These are phyloP conservation scores for pig (Sus scrofa) DNA, from an alignment of 2,113 vertebrate genomes.

Conservation along the genomic window DNA sequence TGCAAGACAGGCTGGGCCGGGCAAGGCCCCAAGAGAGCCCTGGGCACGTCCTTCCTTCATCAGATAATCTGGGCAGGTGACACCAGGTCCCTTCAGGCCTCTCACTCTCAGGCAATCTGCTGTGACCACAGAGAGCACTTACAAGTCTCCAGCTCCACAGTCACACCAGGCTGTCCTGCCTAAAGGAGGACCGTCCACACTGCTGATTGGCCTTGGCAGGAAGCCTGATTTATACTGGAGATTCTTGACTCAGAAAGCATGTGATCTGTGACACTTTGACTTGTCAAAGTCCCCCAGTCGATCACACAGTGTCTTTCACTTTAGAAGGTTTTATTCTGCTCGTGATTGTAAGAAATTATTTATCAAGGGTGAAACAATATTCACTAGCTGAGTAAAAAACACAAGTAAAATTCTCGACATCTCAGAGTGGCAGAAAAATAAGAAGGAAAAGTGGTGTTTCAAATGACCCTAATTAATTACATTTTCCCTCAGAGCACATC, in stretches of 20 bases:
- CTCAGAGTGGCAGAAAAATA: slow-evolving; percentile 15
- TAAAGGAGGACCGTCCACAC: not conserved
- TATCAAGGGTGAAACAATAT: slow-evolving; percentile 5
- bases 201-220: not conserved
- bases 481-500: not conserved
- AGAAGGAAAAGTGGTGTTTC: not conserved
- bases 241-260: not conserved
- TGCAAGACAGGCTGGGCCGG: not conserved
- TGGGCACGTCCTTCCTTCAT: not conserved
- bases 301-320: not conserved
- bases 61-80: not conserved
- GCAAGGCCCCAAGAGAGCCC: not conserved
- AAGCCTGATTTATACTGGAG: not conserved
- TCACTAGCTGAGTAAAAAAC: slow-evolving; percentile 28
- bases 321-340: slow-evolving; percentile 44
- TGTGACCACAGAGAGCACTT: not conserved
- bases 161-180: not conserved
- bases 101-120: not conserved
- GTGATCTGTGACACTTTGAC: not conserved
- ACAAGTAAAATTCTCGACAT: not conserved
- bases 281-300: not conserved
- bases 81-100: too few species aligned
- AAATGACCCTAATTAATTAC: not conserved
- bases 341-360: slow-evolving; percentile 39
- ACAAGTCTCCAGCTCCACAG: not conserved